These are phyloP conservation scores for Nyleta sp. DNA, from an alignment of 2,888 invertebrate genomes.

Conservation along the genomic window DNA sequence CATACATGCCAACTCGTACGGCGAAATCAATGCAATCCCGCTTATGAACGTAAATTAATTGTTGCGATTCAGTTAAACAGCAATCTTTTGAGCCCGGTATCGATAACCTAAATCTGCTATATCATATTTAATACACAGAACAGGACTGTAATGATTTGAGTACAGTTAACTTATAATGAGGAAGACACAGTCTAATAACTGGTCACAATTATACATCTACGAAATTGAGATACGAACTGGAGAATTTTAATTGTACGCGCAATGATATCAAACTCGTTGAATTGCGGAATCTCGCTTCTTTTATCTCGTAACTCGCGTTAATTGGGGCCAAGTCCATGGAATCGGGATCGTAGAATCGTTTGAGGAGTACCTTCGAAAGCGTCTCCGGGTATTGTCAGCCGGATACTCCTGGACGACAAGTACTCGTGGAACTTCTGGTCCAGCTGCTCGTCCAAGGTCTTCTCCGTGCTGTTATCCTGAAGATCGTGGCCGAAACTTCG, in stretches of 20 bases:
- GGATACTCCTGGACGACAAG: slow-evolving; percentile 77
- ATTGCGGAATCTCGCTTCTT: no score
- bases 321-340: no score
- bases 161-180: slow-evolving; percentile 17
- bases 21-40: not conserved
- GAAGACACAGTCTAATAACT: no score
- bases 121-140: not conserved
- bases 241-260: no score
- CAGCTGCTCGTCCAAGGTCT: slow-evolving; percentile 77
- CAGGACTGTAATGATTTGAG: not conserved
- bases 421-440: slow-evolving; percentile 79
- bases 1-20: not conserved
- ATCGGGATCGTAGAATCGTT: no score
- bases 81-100: slow-evolving; percentile 6
- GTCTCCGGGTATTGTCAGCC: slow-evolving; percentile 80
- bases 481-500: slow-evolving; percentile 51
- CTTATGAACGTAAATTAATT: slow-evolving; percentile 2
- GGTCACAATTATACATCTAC: no score
- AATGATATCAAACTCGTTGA: no score
- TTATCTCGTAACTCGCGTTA: no score
- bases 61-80: not conserved
- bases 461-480: slow-evolving; percentile 70
- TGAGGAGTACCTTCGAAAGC: slow-evolving; percentile 78
- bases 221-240: no score
- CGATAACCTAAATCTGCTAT: slow-evolving; percentile 12